Evolutionary conservation across 2,888 invertebrate species (phyloP).

Genomic region (Lampropteryx suffumata): DNA sequence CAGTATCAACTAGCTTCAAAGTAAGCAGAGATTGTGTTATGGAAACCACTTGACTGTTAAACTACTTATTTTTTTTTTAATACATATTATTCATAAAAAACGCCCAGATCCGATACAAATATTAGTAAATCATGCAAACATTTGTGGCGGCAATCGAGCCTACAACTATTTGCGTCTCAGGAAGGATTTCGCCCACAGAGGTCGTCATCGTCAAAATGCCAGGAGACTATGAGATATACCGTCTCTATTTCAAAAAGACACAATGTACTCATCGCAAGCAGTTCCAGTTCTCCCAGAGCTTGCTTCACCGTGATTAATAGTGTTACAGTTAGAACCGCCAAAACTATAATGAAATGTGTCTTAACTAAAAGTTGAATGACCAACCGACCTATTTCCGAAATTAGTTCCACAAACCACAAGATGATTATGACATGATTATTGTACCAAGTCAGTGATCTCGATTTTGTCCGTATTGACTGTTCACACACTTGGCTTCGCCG

Average conservation of each 20-base stretch:
- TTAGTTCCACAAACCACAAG: conserved; percentile 39
- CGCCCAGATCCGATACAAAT: too few species aligned
- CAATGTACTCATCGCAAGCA: neutral
- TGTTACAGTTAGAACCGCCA: conserved; percentile 5
- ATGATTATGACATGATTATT: conserved; percentile 61
- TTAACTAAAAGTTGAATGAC: conserved; percentile 6
- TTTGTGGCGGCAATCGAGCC: too few species aligned
- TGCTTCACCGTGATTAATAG: conserved; percentile 17
- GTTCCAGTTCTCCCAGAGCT: neutral
- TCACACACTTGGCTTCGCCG: conserved; percentile 57
- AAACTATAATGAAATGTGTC: conserved; percentile 9
- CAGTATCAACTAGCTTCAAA: too few species aligned
- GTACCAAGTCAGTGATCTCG: conserved; percentile 56
- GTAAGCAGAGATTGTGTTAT: too few species aligned
- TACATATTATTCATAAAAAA: too few species aligned
- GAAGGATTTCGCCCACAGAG: too few species aligned
- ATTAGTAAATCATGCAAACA: too few species aligned
- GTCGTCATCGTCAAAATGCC: too few species aligned
- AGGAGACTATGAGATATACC: too few species aligned
- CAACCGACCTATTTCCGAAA: conserved; percentile 23
- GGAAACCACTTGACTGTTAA: too few species aligned
- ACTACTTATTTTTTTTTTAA: too few species aligned
- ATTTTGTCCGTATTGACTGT: conserved; percentile 68
- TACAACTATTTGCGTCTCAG: too few species aligned
- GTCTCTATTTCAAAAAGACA: neutral